phyloP scores from a whole-genome alignment of 2,113 vertebrate genomes.

The Trematomus loennbergii region DNA sequence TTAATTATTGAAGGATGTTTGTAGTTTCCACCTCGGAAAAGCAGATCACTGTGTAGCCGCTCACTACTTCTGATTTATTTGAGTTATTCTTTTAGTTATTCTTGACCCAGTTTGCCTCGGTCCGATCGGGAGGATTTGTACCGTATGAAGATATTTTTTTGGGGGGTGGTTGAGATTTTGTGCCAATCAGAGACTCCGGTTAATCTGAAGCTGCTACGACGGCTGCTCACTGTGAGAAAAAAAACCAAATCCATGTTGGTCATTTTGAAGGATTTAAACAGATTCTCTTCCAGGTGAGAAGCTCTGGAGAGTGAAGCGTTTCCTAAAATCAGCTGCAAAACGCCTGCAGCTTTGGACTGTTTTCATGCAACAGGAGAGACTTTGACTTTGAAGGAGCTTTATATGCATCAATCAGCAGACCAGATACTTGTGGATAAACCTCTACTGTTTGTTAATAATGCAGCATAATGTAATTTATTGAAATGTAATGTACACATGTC shows the following conservation, averaged over 20 bases:
- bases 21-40: constrained; percentile 37
- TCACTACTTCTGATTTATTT: constrained; percentile 34
- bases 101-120: constrained; percentile 71
- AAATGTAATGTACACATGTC: constrained; percentile 67
- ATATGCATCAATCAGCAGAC: constrained; percentile 81
- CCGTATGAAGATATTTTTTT: background rate
- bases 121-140: constrained; percentile 46
- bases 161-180: constrained; percentile 50
- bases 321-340: too few relatives aligned
- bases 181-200: constrained; percentile 79
- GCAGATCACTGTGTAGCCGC: constrained; percentile 73
- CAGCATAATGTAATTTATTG: constrained; percentile 81
- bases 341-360: too few relatives aligned
- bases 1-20: constrained; percentile 35
- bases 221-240: constrained; percentile 71
- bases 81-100: constrained; percentile 2
- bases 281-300: background rate
- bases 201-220: constrained; percentile 60
- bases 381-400: constrained; percentile 41
- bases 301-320: background rate
- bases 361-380: too few relatives aligned
- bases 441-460: constrained; percentile 81
- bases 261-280: constrained; percentile 2
- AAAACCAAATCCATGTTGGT: background rate
- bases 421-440: constrained; percentile 85